A percentile compares a stretch with the other conserved stretches of the same genome.
phyloP scores from a whole-genome alignment of 2,113 vertebrate species.

The Copsychus sechellarum region DNA sequence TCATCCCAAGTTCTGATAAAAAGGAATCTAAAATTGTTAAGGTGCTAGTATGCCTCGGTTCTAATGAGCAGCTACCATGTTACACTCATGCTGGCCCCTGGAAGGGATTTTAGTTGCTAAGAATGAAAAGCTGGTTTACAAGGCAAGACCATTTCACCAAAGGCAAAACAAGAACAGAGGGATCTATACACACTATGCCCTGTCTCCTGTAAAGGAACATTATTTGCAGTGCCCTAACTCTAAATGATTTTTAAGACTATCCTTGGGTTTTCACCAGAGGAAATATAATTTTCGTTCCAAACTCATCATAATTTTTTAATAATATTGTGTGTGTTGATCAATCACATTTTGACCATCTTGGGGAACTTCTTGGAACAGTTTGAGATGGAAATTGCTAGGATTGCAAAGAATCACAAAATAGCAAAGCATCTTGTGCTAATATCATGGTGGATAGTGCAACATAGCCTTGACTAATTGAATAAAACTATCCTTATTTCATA shows the following conservation, averaged over 20 bases:
- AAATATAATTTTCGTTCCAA: neutral
- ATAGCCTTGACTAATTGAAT: neutral
- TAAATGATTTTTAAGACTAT: neutral
- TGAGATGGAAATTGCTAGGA: neutral
- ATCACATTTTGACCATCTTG: neutral
- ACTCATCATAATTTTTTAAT: neutral
- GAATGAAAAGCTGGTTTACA: neutral
- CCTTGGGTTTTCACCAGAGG: neutral
- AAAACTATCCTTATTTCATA: neutral
- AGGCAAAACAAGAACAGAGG: neutral
- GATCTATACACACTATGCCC: too few species aligned
- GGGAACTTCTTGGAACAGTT: neutral
- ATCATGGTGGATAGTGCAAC: neutral
- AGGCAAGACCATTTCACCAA: neutral
- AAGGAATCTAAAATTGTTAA: neutral
- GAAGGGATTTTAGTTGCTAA: neutral
- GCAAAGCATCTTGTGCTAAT: neutral
- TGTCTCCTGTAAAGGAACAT: neutral
- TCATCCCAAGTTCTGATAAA: neutral
- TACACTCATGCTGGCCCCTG: neutral
- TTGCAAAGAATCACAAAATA: neutral
- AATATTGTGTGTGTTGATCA: neutral
- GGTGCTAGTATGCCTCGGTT: neutral
- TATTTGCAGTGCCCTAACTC: neutral
- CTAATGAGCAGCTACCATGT: neutral